A percentile compares a stretch with the other conserved stretches of the same genome.
These are phyloP conservation scores for Drosophila tristis DNA, from an alignment of 1,140 invertebrate species.

Conservation along the genomic window DNA sequence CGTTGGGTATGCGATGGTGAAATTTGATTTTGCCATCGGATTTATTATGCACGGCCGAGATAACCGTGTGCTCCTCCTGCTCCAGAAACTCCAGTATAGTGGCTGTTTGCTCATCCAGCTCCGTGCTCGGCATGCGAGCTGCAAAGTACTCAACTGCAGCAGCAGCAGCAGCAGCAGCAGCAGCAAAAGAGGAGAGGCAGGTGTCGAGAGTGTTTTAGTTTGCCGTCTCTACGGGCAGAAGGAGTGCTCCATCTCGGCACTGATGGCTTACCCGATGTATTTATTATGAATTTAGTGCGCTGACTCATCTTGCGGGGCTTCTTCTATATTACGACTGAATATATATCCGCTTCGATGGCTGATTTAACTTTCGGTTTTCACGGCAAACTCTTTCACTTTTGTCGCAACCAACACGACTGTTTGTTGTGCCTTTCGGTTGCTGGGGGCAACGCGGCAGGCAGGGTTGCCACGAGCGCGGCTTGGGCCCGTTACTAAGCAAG, in stretches of 20 bases:
- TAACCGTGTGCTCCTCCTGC: constrained; percentile 82
- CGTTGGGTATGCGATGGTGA: constrained; percentile 83
- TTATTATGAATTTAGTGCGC: constrained; percentile 71
- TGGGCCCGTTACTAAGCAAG: constrained; percentile 34
- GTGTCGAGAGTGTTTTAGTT: background rate
- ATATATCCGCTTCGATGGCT: background rate
- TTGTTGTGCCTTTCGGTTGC: constrained; percentile 66
- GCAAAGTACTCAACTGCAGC: constrained; percentile 75
- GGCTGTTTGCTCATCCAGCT: constrained; percentile 76
- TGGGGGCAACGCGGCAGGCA: constrained; percentile 48
- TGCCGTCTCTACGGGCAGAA: background rate
- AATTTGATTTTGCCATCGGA: constrained; percentile 81
- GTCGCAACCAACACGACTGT: constrained; percentile 27
- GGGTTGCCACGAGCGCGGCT: constrained; percentile 48
- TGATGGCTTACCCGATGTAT: constrained; percentile 60
- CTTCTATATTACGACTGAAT: background rate
- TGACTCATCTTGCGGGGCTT: constrained; percentile 56
- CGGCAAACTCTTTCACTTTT: constrained; percentile 61
- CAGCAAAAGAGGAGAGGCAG: background rate
- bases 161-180: too few relatives aligned
- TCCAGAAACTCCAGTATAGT: constrained; percentile 82
- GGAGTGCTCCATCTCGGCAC: background rate
- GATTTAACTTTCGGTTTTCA: constrained; percentile 57
- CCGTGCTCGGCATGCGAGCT: constrained; percentile 59
- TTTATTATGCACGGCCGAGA: constrained; percentile 80